Percentiles rank a stretch among this genome's conserved stretches.
These are phyloP conservation scores for Tetramorium simillimum DNA, from an alignment of 1,140 invertebrate species.

Conservation along the genomic window DNA sequence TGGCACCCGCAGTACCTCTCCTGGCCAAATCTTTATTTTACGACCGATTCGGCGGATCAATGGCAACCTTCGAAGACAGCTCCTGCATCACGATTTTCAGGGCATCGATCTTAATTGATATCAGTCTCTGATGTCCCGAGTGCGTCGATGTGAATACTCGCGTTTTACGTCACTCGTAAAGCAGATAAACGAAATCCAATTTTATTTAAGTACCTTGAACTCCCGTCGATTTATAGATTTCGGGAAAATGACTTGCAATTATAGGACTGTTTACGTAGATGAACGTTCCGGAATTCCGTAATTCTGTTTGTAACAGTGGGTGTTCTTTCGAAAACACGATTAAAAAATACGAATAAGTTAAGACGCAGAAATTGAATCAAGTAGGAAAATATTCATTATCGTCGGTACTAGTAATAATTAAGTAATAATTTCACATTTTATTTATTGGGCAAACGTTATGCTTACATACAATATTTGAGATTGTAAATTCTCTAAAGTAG, in stretches of 20 bases:
- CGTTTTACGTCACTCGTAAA: constrained; percentile 55
- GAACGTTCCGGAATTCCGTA: constrained; percentile 7
- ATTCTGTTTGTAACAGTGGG: not conserved
- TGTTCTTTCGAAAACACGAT: not conserved
- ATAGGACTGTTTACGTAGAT: constrained; percentile 34
- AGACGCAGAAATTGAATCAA: not conserved
- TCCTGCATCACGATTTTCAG: constrained; percentile 43
- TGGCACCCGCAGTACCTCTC: constrained; percentile 36
- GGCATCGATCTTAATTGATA: constrained; percentile 75
- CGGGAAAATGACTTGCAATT: constrained; percentile 32
- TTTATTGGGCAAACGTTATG: not conserved
- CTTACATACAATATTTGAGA: not conserved
- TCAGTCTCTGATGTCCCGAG: not conserved
- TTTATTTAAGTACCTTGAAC: constrained; percentile 33
- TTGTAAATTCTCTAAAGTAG: not conserved
- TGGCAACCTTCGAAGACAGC: constrained; percentile 54
- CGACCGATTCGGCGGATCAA: constrained; percentile 68
- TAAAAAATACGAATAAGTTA: not conserved
- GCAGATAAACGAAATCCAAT: constrained; percentile 55
- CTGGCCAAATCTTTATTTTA: constrained; percentile 77
- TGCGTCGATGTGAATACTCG: constrained; percentile 25
- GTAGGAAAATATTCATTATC: not conserved
- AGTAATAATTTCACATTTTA: not conserved
- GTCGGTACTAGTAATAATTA: not conserved
- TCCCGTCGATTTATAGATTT: constrained; percentile 25